Percentiles rank a stretch among this genome's conserved stretches.
Conservation (phyloP, 2,797 vertebrate species). For the Tamandua tetradactyla region DNA sequence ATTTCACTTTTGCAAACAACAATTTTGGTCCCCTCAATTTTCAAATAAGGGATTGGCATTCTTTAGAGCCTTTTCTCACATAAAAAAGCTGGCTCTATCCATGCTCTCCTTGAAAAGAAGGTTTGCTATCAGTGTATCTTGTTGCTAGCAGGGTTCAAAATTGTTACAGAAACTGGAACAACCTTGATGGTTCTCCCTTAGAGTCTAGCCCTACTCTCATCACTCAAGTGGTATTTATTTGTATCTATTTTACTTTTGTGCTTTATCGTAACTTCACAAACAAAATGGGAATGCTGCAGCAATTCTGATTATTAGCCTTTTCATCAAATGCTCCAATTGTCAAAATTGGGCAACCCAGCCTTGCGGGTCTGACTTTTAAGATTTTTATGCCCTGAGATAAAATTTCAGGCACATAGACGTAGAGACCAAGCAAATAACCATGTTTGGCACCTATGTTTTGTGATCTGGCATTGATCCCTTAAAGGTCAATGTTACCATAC, state of each 20-base stretch:
- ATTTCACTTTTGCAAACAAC: slow-evolving; percentile 27
- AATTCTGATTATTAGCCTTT: background rate
- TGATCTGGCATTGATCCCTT: background rate
- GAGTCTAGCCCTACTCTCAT: background rate
- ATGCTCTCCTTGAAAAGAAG: background rate
- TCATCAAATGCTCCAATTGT: background rate
- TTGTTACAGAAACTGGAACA: background rate
- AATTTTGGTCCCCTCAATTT: background rate
- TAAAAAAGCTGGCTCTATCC: background rate
- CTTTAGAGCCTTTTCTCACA: background rate
- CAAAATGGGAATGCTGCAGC: background rate
- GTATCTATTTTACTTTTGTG: background rate
- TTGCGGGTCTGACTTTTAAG: background rate
- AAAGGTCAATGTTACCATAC: background rate
- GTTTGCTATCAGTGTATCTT: background rate
- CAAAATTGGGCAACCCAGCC: background rate
- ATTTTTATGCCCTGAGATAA: background rate
- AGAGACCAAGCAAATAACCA: background rate
- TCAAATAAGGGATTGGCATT: background rate
- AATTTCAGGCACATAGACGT: background rate
- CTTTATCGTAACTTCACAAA: background rate
- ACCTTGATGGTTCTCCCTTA: background rate
- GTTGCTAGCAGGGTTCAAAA: background rate
- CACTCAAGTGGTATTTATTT: background rate
- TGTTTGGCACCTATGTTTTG: background rate